A percentile compares a stretch with the other conserved stretches of the same genome.
These are phyloP conservation scores for Octomys mimax DNA, from an alignment of 2,797 vertebrate genomes.

Conservation along the genomic window DNA sequence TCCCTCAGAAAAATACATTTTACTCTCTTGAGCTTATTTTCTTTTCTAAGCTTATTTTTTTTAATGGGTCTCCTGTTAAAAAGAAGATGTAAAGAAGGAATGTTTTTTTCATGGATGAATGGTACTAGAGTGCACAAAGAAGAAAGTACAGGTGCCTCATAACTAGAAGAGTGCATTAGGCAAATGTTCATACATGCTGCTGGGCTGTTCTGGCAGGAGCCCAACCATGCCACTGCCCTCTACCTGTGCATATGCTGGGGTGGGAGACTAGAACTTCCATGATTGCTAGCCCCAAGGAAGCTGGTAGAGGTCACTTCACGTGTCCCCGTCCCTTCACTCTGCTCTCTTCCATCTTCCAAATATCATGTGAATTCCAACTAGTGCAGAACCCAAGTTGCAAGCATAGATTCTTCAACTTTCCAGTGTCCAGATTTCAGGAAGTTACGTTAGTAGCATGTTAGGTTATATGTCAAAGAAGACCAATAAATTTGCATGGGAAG, in stretches of 20 bases:
- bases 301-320: background rate
- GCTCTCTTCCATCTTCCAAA: background rate
- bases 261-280: background rate
- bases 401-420: background rate
- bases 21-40: background rate
- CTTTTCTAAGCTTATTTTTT: background rate
- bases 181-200: background rate
- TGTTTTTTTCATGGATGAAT: background rate
- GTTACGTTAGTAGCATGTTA: background rate
- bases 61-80: background rate
- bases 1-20: conserved; percentile 29
- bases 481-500: background rate
- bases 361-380: background rate
- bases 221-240: accelerated
- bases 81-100: background rate
- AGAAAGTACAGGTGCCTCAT: background rate
- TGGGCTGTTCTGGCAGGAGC: background rate
- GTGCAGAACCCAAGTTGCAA: background rate
- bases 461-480: background rate
- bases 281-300: background rate
- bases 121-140: background rate
- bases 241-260: background rate
- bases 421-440: background rate
- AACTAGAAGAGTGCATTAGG: background rate
- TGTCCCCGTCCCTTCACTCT: background rate